A percentile compares a stretch with the other conserved stretches of the same genome.
These are phyloP conservation scores for Sipunculus nudus DNA, from an alignment of 2,888 invertebrate genomes.

Conservation along the genomic window DNA sequence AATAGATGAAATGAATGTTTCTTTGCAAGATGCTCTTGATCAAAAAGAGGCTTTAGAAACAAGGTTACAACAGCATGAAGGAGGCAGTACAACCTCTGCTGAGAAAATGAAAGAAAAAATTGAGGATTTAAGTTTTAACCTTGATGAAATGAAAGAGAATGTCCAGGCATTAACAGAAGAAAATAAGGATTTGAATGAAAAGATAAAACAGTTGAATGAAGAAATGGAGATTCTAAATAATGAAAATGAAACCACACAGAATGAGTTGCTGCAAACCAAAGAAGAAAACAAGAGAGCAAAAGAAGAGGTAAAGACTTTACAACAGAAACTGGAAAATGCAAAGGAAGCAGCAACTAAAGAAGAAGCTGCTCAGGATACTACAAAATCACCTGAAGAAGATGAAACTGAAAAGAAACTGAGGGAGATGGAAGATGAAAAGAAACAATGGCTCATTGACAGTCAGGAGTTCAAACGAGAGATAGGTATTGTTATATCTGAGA, in stretches of 20 bases:
- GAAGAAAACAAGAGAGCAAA: not conserved
- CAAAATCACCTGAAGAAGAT: not conserved
- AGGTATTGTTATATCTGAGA: conserved; percentile 14
- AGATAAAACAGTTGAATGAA: conserved; percentile 12
- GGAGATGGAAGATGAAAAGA: not conserved
- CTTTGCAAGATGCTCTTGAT: not conserved
- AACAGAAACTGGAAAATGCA: too few relatives aligned
- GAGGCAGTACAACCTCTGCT: not conserved
- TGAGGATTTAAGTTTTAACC: conserved; percentile 32
- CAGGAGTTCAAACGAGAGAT: conserved; percentile 22
- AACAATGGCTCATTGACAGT: not conserved
- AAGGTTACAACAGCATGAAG: not conserved
- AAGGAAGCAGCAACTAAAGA: not conserved
- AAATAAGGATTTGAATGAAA: conserved; percentile 4
- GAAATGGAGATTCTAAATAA: conserved; percentile 12
- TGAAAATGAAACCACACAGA: conserved; percentile 15
- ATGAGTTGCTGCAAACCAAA: not conserved
- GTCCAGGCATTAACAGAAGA: not conserved
- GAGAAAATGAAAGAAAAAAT: conserved; percentile 20
- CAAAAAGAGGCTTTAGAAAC: not conserved
- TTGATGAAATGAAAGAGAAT: conserved; percentile 33
- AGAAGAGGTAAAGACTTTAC: not conserved
- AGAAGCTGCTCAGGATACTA: not conserved
- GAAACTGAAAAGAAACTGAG: not conserved
- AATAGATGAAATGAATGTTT: not conserved